These are phyloP conservation scores for Acrocyrtus sp. DNA, from an alignment of 2,888 invertebrate species.

Conservation along the genomic window DNA sequence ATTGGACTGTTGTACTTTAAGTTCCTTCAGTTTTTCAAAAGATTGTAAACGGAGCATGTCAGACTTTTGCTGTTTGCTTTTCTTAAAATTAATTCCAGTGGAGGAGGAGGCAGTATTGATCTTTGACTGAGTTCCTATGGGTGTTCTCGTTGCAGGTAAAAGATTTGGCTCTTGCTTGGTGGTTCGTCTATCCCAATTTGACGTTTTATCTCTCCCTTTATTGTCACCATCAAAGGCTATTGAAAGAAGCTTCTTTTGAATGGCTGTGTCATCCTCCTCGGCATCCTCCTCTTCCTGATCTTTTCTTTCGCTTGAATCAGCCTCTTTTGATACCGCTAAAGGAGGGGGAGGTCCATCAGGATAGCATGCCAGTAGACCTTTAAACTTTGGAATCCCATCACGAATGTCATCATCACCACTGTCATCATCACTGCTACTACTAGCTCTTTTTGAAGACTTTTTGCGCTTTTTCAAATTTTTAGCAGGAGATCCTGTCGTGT, in stretches of 20 bases:
- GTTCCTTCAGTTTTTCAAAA: slow-evolving; percentile 43
- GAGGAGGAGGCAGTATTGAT: neutral
- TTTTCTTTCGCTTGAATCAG: neutral
- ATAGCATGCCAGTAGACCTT: slow-evolving; percentile 37
- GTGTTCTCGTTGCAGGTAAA: neutral
- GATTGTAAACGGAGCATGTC: slow-evolving; percentile 57
- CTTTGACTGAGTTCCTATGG: neutral
- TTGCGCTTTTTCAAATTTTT: neutral
- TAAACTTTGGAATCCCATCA: slow-evolving; percentile 56
- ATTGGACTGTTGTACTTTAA: slow-evolving; percentile 35
- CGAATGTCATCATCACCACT: slow-evolving; percentile 44
- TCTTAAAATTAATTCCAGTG: slow-evolving; percentile 53
- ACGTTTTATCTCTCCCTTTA: neutral
- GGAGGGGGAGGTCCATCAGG: neutral
- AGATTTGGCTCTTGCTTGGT: neutral
- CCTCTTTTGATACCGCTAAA: neutral
- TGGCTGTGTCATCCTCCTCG: neutral
- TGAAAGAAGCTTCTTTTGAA: slow-evolving; percentile 19
- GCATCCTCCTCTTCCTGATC: neutral
- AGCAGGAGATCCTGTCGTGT: neutral
- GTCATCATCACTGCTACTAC: slow-evolving; percentile 21
- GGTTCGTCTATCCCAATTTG: neutral
- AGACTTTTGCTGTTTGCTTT: slow-evolving; percentile 56
- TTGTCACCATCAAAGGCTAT: slow-evolving; percentile 1
- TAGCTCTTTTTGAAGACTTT: neutral